Conservation (phyloP, 1,140 invertebrate genomes). For the Adelges cooleyi region DNA sequence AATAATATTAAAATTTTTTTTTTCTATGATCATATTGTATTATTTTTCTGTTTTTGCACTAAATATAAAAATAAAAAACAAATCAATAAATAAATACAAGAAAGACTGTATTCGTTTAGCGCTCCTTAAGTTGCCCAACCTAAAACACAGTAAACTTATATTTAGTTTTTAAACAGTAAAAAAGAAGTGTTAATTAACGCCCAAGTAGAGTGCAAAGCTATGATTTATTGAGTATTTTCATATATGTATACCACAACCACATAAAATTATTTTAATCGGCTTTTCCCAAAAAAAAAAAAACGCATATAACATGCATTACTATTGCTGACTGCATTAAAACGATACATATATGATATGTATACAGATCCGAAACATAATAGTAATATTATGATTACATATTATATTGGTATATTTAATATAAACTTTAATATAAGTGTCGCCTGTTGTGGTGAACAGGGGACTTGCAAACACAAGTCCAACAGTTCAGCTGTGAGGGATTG, state of each 20-base stretch:
- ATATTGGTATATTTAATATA: no score
- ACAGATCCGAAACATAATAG: background rate
- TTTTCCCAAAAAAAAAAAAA: constrained; percentile 14
- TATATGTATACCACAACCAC: constrained; percentile 25
- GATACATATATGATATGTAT: background rate
- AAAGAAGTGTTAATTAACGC: constrained; percentile 20
- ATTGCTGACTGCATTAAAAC: constrained; percentile 24
- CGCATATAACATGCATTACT: constrained; percentile 26
- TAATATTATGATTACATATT: no score
- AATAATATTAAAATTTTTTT: no score
- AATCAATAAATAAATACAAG: no score
- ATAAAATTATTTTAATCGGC: background rate
- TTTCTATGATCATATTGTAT: no score
- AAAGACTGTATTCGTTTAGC: no score
- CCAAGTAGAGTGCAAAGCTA: constrained; percentile 24
- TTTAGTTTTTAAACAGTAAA: constrained; percentile 12
- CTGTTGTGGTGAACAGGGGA: constrained; percentile 30
- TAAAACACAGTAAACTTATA: constrained; percentile 19
- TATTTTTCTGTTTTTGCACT: no score
- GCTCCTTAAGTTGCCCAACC: constrained; percentile 2
- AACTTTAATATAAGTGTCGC: constrained; percentile 29
- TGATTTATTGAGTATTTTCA: constrained; percentile 5
- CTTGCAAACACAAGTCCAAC: constrained; percentile 30
- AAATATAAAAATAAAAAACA: no score
- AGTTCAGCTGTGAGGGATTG: constrained; percentile 30